Base-by-base conservation (phyloP, 1,140 invertebrate species). In the Gonioctena quinquepunctata region DNA sequence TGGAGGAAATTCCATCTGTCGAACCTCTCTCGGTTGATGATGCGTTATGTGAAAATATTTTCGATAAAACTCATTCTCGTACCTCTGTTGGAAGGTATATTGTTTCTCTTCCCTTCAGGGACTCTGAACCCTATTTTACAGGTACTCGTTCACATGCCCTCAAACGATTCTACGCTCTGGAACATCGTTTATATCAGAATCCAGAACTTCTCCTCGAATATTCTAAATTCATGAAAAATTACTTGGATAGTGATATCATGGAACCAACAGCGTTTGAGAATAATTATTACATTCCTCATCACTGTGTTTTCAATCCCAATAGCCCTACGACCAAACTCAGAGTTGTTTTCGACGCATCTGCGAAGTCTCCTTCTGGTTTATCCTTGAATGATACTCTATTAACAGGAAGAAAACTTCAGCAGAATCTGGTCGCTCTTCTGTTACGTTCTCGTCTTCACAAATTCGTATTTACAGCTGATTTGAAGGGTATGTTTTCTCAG, bases 321-420 rank as follows among this genome's bases (percentile, higher is more conserved):
- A 77, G 74, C 16, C n/a, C 65, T 1, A 78, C 76, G 3, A 80
- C 79, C 0, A 81, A 79, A 33, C 19, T 85, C 0, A 54, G 84
- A 3, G 77, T 82, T 1, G 83, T 84, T 13, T 68, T 56, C n/a
- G 28, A 68, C 25, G 57, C 28, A 3, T 61, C 54, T 26, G 25
- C 22, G 1, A 16, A 25, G 8, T 61, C 28, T 2, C 3, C 27
- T 33, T 4, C 18, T 13, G 33, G n/a, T n/a, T 13, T 74, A 21
- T 84, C 81, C 22, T 66, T 84, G 13, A 85, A 85, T 75, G 79
- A 84, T 27, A 57, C 75, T 0, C 65, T 84, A 62, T 60, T 74
- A 3, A 65, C 65, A 0, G 84, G 84, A 7, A 82, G 82, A 7
- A 80, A 80, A 52, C 62, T 86, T 4, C 82, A 84, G 65, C 68